phyloP scores from a whole-genome alignment of 2,888 invertebrate species.

The Dolomedes plantarius region DNA sequence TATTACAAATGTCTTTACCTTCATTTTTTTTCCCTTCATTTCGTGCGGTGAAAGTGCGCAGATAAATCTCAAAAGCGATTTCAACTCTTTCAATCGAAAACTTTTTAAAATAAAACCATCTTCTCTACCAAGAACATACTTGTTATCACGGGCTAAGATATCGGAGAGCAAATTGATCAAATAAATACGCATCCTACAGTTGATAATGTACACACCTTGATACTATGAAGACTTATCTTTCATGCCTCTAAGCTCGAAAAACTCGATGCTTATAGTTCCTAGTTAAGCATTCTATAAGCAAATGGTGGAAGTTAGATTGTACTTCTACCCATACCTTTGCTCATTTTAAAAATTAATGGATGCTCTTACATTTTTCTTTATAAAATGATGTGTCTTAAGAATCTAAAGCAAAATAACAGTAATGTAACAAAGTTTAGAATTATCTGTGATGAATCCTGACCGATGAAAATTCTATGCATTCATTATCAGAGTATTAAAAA shows the following conservation, averaged over 20 bases:
- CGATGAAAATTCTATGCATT: too few species aligned
- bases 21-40: background rate
- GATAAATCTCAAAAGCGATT: background rate
- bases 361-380: background rate
- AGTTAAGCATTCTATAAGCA: background rate
- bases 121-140: background rate
- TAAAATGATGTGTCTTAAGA: background rate
- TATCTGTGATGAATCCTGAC: too few species aligned
- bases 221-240: background rate
- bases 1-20: background rate
- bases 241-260: background rate
- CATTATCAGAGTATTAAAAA: too few species aligned
- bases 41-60: constrained; percentile 18
- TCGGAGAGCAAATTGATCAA: background rate
- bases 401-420: too few species aligned
- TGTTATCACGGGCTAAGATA: background rate
- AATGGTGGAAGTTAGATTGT: background rate
- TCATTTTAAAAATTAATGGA: background rate
- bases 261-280: constrained; percentile 9
- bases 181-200: constrained; percentile 6
- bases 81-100: background rate
- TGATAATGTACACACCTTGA: background rate
- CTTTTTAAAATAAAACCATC: background rate
- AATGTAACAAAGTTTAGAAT: too few species aligned
- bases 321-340: background rate